Evolutionary conservation across 2,888 invertebrate genomes (phyloP).

Genomic region (Amiota mariae): DNA sequence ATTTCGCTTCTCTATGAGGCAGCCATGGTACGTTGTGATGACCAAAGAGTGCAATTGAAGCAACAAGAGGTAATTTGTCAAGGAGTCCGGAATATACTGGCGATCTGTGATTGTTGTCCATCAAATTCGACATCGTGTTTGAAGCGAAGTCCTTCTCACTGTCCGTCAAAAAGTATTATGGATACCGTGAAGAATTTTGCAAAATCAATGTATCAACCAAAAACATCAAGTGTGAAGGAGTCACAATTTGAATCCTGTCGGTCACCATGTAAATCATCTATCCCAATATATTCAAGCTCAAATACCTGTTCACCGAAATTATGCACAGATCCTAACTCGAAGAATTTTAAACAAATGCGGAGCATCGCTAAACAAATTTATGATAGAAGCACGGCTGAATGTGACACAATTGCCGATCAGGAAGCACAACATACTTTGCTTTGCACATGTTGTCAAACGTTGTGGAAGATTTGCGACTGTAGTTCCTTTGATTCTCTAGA

Average conservation of each 20-base stretch:
- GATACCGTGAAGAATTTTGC: too few species aligned
- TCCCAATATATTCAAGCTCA: background rate
- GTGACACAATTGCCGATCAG: too few species aligned
- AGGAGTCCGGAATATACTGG: background rate
- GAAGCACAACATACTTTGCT: too few species aligned
- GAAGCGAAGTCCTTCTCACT: background rate
- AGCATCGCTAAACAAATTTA: too few species aligned
- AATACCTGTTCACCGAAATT: background rate
- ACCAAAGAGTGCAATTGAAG: background rate
- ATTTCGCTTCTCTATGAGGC: background rate
- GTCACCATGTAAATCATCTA: too few species aligned
- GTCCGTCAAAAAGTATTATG: background rate
- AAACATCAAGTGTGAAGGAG: too few species aligned
- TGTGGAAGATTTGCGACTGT: conserved; percentile 2
- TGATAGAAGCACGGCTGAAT: too few species aligned
- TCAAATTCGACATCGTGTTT: too few species aligned
- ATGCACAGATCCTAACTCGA: too few species aligned
- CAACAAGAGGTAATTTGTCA: background rate
- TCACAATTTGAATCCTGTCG: too few species aligned
- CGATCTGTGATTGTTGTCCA: background rate
- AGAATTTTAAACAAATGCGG: too few species aligned
- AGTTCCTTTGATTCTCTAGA: background rate
- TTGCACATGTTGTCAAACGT: background rate
- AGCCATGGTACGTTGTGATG: background rate
- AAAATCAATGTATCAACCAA: too few species aligned